These are phyloP conservation scores for Tachina lurida DNA, from an alignment of 2,888 invertebrate genomes.

Conservation along the genomic window DNA sequence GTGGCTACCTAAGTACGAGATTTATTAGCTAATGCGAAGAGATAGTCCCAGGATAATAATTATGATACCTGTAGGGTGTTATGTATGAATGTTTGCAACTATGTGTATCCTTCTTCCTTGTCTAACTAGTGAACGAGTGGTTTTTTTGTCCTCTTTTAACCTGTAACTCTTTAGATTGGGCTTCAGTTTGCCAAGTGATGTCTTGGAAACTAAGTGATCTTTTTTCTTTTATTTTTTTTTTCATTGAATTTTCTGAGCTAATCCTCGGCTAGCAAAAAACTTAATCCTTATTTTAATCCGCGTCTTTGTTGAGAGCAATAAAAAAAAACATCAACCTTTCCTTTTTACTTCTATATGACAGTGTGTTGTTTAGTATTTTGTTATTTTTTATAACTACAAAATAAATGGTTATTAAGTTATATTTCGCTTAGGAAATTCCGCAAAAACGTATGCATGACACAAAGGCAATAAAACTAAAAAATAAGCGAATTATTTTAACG, in stretches of 20 bases:
- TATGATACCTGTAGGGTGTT: slow-evolving; percentile 54
- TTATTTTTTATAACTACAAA: slow-evolving; percentile 14
- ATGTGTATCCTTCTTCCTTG: not conserved
- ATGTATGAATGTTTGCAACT: not conserved
- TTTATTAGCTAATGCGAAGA: slow-evolving; percentile 55
- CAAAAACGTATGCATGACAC: not conserved
- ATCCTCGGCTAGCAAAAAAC: slow-evolving; percentile 75
- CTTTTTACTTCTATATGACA: not conserved
- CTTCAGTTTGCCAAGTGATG: not conserved
- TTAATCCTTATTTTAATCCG: slow-evolving; percentile 73
- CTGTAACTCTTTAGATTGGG: slow-evolving; percentile 37
- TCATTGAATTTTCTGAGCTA: slow-evolving; percentile 58
- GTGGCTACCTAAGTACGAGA: slow-evolving; percentile 51
- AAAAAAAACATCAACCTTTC: slow-evolving; percentile 56
- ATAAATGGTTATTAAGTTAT: slow-evolving; percentile 13
- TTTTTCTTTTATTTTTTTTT: slow-evolving; percentile 43
- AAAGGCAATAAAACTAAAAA: not conserved
- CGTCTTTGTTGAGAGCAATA: not conserved
- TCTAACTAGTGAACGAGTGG: not conserved
- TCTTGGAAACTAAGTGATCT: slow-evolving; percentile 2
- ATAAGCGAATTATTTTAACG: slow-evolving; percentile 1
- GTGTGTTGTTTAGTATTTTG: not conserved
- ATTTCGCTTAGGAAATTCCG: slow-evolving; percentile 42
- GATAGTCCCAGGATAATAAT: slow-evolving; percentile 79
- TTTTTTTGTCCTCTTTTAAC: slow-evolving; percentile 4